phyloP scores from a whole-genome alignment of 2,797 vertebrate species.

The Anolis apletophallus region DNA sequence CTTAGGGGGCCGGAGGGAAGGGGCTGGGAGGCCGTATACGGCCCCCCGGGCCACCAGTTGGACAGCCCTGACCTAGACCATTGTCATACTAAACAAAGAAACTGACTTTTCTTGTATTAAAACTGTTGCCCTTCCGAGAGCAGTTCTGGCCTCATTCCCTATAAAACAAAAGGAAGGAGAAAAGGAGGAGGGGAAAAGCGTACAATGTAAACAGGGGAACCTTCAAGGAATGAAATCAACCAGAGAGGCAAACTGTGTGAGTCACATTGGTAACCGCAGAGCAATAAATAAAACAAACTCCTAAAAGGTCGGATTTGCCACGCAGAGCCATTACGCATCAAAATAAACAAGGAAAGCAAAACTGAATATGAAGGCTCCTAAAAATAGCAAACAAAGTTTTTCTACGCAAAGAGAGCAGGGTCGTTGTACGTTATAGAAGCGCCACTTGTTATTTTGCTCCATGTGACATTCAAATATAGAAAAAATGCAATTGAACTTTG shows the following conservation, averaged over 20 bases:
- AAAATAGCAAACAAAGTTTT: constrained; percentile 35
- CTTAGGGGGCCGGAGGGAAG: no score
- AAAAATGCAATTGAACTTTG: no score
- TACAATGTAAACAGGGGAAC: constrained; percentile 20
- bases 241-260: constrained; percentile 32
- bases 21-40: no score
- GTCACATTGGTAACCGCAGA: constrained; percentile 26
- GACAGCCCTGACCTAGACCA: neutral
- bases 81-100: neutral
- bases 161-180: neutral
- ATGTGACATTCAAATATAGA: no score
- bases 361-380: constrained; percentile 16
- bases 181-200: neutral
- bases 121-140: constrained; percentile 3
- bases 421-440: neutral
- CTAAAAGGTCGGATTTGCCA: constrained; percentile 50
- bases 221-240: constrained; percentile 26
- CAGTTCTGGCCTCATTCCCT: neutral
- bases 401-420: constrained; percentile 9
- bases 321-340: constrained; percentile 18
- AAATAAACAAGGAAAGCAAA: constrained; percentile 48
- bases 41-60: no score
- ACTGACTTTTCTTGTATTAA: neutral
- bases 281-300: constrained; percentile 45
- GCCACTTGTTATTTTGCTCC: no score